Conservation (phyloP, 1,140 invertebrate species). For the Brachionus plicatilis region DNA sequence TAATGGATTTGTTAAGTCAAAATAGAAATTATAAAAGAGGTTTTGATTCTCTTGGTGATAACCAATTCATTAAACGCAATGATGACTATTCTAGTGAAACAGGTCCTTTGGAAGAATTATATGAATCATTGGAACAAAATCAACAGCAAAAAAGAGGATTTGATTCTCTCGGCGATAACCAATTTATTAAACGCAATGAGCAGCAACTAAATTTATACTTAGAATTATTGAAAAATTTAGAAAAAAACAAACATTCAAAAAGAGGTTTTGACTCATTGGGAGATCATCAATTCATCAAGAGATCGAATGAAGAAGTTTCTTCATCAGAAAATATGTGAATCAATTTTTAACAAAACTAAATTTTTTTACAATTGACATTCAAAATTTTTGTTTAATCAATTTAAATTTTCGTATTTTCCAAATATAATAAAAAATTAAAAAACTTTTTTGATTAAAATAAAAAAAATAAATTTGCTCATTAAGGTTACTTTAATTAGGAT, state of each 20-base stretch:
- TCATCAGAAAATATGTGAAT: not conserved
- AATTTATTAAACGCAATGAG: conserved; percentile 5
- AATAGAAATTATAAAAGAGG: not conserved
- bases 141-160: not conserved
- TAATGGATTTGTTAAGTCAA: not conserved
- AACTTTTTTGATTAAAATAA: not conserved
- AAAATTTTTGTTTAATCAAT: not conserved
- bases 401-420: not conserved
- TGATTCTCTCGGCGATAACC: conserved; percentile 27
- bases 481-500: too few species aligned
- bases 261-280: conserved; percentile 23
- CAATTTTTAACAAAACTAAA: not conserved
- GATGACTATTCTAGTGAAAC: not conserved
- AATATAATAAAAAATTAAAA: not conserved
- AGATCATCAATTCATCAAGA: conserved; percentile 23
- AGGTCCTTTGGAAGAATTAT: not conserved
- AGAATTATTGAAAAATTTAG: not conserved
- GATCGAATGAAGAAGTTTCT: not conserved
- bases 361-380: not conserved
- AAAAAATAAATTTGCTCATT: not conserved
- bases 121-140: not conserved
- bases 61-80: conserved; percentile 26
- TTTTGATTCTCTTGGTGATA: conserved; percentile 27
- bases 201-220: not conserved
- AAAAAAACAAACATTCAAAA: not conserved